Conservation (phyloP, 2,113 vertebrate species). For the Sinosuthora webbiana region DNA sequence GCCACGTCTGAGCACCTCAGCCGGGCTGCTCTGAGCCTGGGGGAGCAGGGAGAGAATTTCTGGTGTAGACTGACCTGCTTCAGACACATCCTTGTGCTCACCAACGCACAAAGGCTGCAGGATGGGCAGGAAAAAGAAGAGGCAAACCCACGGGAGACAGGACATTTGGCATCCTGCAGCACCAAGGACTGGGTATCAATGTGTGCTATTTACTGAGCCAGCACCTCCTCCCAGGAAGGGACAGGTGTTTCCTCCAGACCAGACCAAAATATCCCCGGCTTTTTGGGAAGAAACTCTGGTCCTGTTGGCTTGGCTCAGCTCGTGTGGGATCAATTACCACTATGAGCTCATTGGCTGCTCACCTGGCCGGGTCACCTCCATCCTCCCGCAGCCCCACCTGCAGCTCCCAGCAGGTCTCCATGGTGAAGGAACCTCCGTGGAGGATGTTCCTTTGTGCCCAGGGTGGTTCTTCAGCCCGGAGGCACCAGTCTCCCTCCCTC, state of each 20-base stretch:
- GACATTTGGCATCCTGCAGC: background rate
- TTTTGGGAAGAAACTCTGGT: background rate
- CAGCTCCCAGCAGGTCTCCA: background rate
- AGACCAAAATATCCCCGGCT: background rate
- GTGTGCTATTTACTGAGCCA: background rate
- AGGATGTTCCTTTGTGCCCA: background rate
- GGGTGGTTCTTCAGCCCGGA: no score
- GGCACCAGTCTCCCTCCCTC: background rate
- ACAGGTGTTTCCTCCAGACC: background rate
- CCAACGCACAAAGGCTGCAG: background rate
- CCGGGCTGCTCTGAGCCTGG: background rate
- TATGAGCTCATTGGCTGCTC: fast-evolving
- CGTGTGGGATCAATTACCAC: fast-evolving
- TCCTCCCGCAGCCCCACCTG: background rate
- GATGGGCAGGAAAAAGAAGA: background rate
- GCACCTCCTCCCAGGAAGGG: background rate
- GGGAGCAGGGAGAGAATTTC: background rate
- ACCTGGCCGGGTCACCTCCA: background rate
- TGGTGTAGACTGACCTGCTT: background rate
- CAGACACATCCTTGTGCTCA: background rate
- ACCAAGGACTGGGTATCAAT: background rate
- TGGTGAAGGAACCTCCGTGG: background rate
- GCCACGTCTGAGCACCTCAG: background rate
- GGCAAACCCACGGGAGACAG: background rate
- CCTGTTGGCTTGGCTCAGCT: background rate